Evolutionary conservation across 2,797 vertebrate genomes (phyloP), one percentile per base, ranked within the genome.

Genomic region (Podarcis lilfordi): DNA sequence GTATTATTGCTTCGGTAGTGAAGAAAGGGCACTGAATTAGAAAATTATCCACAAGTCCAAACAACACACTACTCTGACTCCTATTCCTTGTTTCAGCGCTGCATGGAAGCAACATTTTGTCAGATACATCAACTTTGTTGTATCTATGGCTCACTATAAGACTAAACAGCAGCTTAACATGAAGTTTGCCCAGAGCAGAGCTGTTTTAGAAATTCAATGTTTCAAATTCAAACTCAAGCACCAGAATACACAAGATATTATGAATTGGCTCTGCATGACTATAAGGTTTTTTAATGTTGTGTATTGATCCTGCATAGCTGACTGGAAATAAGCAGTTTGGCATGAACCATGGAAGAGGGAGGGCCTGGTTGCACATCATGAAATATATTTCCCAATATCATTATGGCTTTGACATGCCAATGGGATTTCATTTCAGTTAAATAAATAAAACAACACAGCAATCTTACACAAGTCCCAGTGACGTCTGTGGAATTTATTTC

Each of bases 181-280:
- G 21, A 66, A 50, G 50, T 76, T 9, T 27, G 25, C 15, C 43
- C 27, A 64, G 40, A 82, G 37, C 23, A 50, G 29, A 83, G 37
- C 17, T 75, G 55, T 88, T 69, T 66, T 68, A 55, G 59, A 76
- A 77, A 88, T 77, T 64, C 71, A 75, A 66, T 25, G 25, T 84
- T 32, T 32, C 50, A 55, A 15, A 35, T 32, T 9, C 19, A 45
- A 29, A 8, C 21, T 61, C 23, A 81, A 25, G 17, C 6, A 8
- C 27, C 80, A 77, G 10, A 27, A 45, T 19, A 68, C 50, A 55
- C 59, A 40, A 66, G 4, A 7, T 55, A 50, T 7, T 27, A 43
- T 7, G n/a, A 9, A 27, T 8, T 21, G 21, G 72, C 69, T 75
- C 23, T 37, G 9, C 6, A 78, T 23, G 32, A 45, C 61, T 17